These are phyloP conservation scores for Dolichoris vasculosae DNA, from an alignment of 1,140 invertebrate species.

Conservation along the genomic window DNA sequence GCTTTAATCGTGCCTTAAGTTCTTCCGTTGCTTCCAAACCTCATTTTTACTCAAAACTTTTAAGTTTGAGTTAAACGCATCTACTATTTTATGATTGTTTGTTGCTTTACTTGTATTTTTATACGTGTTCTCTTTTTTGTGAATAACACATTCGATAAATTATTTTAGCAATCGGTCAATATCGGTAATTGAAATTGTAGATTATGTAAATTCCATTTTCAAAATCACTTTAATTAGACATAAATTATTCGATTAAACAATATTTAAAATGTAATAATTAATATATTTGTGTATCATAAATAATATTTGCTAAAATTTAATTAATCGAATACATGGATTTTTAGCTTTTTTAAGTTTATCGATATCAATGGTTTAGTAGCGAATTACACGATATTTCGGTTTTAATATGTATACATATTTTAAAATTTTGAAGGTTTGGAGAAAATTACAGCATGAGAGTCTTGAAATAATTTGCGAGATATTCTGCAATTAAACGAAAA, in stretches of 20 bases:
- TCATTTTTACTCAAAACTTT: constrained; percentile 16
- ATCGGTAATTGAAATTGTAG: too few relatives aligned
- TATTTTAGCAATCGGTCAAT: too few relatives aligned
- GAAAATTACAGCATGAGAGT: background rate
- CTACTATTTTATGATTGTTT: background rate
- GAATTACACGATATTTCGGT: background rate
- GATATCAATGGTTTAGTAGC: background rate
- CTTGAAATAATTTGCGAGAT: background rate
- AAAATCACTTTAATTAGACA: too few relatives aligned
- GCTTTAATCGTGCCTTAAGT: constrained; percentile 39
- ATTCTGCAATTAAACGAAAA: background rate
- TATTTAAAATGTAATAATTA: background rate
- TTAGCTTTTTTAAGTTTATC: background rate
- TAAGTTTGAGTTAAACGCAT: background rate
- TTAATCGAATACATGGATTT: background rate
- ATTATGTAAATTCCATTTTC: too few relatives aligned
- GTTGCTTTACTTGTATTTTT: constrained; percentile 7
- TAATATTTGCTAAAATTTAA: background rate
- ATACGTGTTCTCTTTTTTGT: background rate
- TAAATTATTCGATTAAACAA: too few relatives aligned
- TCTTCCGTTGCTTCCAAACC: constrained; percentile 27
- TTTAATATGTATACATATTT: background rate
- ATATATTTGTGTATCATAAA: background rate
- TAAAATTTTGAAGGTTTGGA: background rate
- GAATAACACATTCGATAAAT: too few relatives aligned